phyloP scores from a whole-genome alignment of 2,888 invertebrate genomes.

The Mythimna impura region DNA sequence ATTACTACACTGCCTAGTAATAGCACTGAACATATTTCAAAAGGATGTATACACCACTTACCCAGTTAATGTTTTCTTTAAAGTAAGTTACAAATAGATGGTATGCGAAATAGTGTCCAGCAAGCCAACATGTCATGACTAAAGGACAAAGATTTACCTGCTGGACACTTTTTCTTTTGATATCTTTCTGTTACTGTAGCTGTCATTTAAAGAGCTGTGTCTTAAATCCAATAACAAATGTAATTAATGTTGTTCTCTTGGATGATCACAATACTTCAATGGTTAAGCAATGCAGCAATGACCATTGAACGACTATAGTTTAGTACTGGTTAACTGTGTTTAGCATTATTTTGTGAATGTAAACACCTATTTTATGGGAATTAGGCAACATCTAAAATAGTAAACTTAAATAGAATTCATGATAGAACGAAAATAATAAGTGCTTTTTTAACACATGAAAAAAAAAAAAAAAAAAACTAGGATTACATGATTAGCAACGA shows the following conservation, averaged over 20 bases:
- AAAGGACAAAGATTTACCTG: neutral
- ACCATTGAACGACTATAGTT: neutral
- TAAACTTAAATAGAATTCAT: neutral
- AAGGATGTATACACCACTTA: conserved; percentile 33
- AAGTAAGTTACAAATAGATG: neutral
- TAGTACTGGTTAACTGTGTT: conserved; percentile 20
- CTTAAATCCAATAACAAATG: conserved; percentile 2
- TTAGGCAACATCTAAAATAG: conserved; percentile 13
- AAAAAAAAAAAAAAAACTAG: conserved; percentile 19
- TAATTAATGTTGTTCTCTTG: neutral
- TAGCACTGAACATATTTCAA: conserved; percentile 17
- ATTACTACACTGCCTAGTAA: conserved; percentile 12
- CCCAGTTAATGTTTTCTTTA: conserved; percentile 15
- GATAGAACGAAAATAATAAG: neutral
- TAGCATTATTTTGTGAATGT: conserved; percentile 17
- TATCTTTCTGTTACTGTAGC: neutral
- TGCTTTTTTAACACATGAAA: neutral
- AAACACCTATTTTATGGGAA: conserved; percentile 8
- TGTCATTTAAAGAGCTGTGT: neutral
- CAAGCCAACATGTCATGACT: neutral
- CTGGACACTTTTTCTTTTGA: neutral
- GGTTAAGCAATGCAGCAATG: neutral
- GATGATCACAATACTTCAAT: neutral
- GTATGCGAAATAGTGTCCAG: neutral
- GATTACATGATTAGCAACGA: conserved; percentile 19